Base-by-base conservation (phyloP, 1,140 invertebrate species). In the Brachionus sp. region DNA sequence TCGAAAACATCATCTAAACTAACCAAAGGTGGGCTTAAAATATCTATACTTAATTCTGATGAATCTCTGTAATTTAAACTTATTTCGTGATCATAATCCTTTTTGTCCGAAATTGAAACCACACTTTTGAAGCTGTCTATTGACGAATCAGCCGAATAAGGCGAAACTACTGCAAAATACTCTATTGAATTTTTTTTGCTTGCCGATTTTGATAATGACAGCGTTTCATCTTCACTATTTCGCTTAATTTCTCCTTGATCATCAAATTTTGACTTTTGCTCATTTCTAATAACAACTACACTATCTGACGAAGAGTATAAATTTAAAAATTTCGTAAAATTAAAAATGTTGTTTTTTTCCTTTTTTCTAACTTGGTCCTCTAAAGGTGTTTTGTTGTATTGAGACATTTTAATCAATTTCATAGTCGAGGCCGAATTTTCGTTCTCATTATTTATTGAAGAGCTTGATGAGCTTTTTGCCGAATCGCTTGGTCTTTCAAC, bases 351-450 rank as follows among this genome's bases (percentile, higher is more conserved):
- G 0, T 75, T 75, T 75, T 50, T 75, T 19, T 19, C 39, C 12
- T 75, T 75, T 44, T 75, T 44, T 75, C 16, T 37, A 9, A n/a
- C 6, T 16, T 44, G 16, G 16, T 39, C 39, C 4, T 13, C 44
- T 5, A 10, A 12, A 25, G 13, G 23, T 3, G 25, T 75, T 9
- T 75, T 19, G 12, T 13, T 16, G 46, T 46, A 46, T 75, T 23
- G 70, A 75, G 23, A 6, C 16, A 33, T 13, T 29, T 25, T 75
- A 3, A 75, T 46, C 23, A 75, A 46, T 75, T 75, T 75, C 19
- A 75, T n/a, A 9, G 70, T 75, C 23, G 70, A 75, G 10, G 70
- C 70, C 10, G 70, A 75, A 23, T 75, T 75, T 44, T 75, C 70
- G 25, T 75, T 73, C 39, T 73, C 68, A 35, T 73, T 75, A 35